Evolutionary conservation across 2,113 vertebrate species (phyloP), one percentile per base, ranked within the genome.

Genomic region (Uropsilus gracilis): DNA sequence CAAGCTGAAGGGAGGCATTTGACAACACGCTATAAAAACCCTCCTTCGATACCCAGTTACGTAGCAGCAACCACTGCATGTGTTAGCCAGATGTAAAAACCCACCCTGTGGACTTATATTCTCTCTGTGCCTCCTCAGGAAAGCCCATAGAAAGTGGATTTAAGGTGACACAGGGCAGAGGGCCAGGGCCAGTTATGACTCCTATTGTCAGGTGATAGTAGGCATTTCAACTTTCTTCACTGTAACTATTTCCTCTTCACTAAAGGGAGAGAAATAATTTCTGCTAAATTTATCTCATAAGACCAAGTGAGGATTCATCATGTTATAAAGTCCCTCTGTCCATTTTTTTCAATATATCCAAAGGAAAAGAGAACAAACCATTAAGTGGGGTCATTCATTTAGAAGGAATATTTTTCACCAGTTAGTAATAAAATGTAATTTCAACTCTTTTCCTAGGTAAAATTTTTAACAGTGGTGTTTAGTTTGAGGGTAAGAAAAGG

Each of bases 391-490:
- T 63, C 61, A 77, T 11, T 85, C 18, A 81, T 9, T 85, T 53
- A 64, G 64, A 59, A 97, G 80, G 34, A 53, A 6, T 2, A 24
- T 75, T 71, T 50, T 42, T 61, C 81, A 48, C 42, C 44, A 75
- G 18, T 4, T 68, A 42, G 53, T 89, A 94, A 55, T 20, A 69
- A 94, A 64, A 71, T n/a, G 44, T 14, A 75, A 20, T 68, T 69
- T 91, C n/a, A 73, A 48, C 32, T 89, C n/a, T 93, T 69, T 81
- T 66, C 84, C 69, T 30, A 90, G 66, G 30, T 81, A 30, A 94
- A 90, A 61, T 42, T 18, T 76, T 76, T 78, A 55, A 24, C 30
- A 93, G 20, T 11, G 75, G 8, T 39, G 30, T 16, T 48, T 37
- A 34, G 16, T 76, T 37, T 71, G 34, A 66, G n/a, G 26, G 57